Base-by-base conservation (phyloP, 2,888 invertebrate species). In the Odontothrips loti region DNA sequence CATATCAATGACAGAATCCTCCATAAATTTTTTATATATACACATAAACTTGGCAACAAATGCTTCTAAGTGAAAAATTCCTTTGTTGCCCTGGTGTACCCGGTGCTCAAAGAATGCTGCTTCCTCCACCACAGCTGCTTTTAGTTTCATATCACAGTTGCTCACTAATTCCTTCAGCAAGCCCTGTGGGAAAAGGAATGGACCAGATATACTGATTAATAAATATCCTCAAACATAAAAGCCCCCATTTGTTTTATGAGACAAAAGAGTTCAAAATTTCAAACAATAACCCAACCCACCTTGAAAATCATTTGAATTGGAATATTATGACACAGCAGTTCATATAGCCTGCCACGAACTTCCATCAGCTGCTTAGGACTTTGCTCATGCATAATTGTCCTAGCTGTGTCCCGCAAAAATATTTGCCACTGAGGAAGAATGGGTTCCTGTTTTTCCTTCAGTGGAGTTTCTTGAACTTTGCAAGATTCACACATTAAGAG, bases 1-100 rank as follows among this genome's bases (percentile, higher is more conserved):
- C 80, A 89, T 90, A 85, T 89, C 91, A 81, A 89, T 90, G 84
- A 93, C 86, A 34, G 91, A 90, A 85, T 93, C 93, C 86, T 95
- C 95, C 87, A 96, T 90, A 87, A 95, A 97, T 85, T 93, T 93
- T 86, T 96, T 95, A 87, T 97, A 98, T 84, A 96, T 93, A 58
- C 93, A 91, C 99, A 99, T 99, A 87, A 98, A 98, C 85, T 95
- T 94, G 0, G 97, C 97, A 80, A 98, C 94, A 89, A 99, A 99
- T 3, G 98, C 98, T 88, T 99, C 99, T 81, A 99, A 89, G 87
- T 99, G 99, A 86, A 97, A 98, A 85, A 99, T 98, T 34, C 95
- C 92, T 88, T 99, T 99, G 85, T 94, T 95, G 27, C 99, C 99
- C 81, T 93, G 91, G 85, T 94, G 93, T 91, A 98, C 93, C 84